Conservation (phyloP, 1,140 invertebrate genomes). For the Pseudomyrmex cubaensis region DNA sequence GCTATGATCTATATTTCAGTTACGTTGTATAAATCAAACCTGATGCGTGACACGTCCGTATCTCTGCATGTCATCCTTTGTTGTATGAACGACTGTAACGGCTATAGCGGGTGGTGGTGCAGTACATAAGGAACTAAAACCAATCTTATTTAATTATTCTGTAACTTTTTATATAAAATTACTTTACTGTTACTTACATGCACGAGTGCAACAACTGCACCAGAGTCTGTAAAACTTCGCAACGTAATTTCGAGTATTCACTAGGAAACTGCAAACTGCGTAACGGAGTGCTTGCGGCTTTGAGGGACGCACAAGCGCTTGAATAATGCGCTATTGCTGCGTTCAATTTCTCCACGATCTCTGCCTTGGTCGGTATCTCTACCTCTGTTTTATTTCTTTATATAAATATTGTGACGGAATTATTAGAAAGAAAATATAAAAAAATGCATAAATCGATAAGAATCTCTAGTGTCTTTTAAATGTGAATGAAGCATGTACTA, state of each 20-base stretch:
- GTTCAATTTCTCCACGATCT: constrained; percentile 87
- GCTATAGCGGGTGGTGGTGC: constrained; percentile 97
- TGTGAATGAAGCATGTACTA: constrained; percentile 33
- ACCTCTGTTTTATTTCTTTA: constrained; percentile 75
- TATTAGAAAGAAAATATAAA: constrained; percentile 8
- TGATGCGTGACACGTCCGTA: constrained; percentile 94
- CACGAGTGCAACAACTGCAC: constrained; percentile 91
- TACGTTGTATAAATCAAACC: constrained; percentile 69
- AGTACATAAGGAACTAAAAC: constrained; percentile 90
- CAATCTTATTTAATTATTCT: constrained; percentile 6
- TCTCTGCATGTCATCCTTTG: constrained; percentile 92
- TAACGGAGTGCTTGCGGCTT: constrained; percentile 90
- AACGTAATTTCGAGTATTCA: constrained; percentile 91
- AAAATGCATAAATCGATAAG: constrained; percentile 17
- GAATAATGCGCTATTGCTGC: constrained; percentile 87
- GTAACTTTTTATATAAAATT: background rate
- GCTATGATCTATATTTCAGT: background rate
- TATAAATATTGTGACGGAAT: constrained; percentile 32
- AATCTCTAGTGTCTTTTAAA: background rate
- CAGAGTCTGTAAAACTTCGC: constrained; percentile 92
- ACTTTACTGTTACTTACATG: constrained; percentile 72
- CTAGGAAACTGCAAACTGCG: constrained; percentile 91
- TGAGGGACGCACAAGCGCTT: constrained; percentile 89
- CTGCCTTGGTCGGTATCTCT: constrained; percentile 73
- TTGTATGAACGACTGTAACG: constrained; percentile 90